Conservation (phyloP, 2,888 invertebrate genomes). For the Calameuta idolon region DNA sequence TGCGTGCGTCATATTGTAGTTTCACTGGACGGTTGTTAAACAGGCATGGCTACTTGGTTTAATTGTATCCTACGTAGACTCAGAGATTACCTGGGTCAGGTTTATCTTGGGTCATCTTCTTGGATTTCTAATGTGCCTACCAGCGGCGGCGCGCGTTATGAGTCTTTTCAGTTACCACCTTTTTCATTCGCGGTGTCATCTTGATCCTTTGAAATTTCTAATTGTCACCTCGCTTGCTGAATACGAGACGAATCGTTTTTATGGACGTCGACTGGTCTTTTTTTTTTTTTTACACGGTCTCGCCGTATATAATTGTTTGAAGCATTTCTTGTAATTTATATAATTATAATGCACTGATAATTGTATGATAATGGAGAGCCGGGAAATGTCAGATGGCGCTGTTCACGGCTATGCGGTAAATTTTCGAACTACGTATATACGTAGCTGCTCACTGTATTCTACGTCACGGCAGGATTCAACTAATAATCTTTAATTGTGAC, state of each 20-base stretch:
- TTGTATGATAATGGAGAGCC: background rate
- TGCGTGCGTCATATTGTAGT: conserved; percentile 38
- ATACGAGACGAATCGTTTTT: background rate
- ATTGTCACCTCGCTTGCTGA: background rate
- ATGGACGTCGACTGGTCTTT: background rate
- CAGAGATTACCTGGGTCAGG: conserved; percentile 33
- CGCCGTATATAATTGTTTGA: background rate
- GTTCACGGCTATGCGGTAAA: background rate
- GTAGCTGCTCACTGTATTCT: background rate
- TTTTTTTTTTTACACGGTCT: background rate
- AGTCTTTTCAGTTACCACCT: conserved; percentile 16
- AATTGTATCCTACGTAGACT: conserved; percentile 43
- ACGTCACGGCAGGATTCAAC: conserved; percentile 50
- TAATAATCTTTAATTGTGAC: conserved; percentile 62
- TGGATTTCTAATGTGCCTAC: conserved; percentile 20
- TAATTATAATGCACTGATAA: background rate
- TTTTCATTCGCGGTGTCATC: background rate
- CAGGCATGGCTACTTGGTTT: conserved; percentile 50
- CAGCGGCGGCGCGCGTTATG: conserved; percentile 29
- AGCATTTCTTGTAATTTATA: background rate
- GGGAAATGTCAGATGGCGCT: background rate
- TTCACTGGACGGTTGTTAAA: conserved; percentile 11
- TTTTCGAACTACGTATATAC: background rate
- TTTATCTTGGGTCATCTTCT: background rate
- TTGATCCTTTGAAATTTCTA: background rate